Percentiles rank a stretch among this genome's conserved stretches.
phyloP scores from a whole-genome alignment of 2,113 vertebrate species.

The Saimiri boliviensis region DNA sequence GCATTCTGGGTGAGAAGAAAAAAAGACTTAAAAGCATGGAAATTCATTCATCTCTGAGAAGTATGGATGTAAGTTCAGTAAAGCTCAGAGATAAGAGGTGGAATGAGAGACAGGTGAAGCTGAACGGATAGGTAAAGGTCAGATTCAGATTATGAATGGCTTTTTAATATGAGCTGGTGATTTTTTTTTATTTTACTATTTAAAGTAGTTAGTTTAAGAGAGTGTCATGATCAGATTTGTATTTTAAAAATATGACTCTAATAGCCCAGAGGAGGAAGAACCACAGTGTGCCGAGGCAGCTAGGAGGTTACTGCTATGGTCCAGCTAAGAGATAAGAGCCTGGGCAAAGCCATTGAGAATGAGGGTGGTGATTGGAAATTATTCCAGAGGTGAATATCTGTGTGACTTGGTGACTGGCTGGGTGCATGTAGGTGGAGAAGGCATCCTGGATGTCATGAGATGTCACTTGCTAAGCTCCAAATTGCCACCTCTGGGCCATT shows the following conservation, averaged over 20 bases:
- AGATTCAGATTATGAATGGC: neutral
- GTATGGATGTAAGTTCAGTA: neutral
- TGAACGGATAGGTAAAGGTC: neutral
- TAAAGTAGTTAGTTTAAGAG: neutral
- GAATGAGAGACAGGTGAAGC: neutral
- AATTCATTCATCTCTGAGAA: neutral
- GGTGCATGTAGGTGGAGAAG: neutral
- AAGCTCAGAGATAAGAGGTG: neutral
- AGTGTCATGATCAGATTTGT: neutral
- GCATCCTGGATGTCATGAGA: too few species aligned
- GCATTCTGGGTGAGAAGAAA: neutral
- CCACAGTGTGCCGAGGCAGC: neutral
- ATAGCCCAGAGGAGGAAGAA: neutral
- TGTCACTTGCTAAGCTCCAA: neutral
- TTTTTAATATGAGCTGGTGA: neutral
- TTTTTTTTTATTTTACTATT: neutral
- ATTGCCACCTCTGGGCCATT: neutral
- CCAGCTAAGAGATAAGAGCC: neutral
- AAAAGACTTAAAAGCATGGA: neutral
- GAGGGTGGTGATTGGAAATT: neutral
- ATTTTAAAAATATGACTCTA: neutral
- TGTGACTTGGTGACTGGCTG: neutral
- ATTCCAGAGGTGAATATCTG: neutral
- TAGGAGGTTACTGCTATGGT: rapidly evolving
- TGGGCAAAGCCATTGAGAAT: neutral